Percentiles rank a stretch among this genome's conserved stretches.
These are phyloP conservation scores for Synchiropus splendidus DNA, from an alignment of 2,113 vertebrate species.

Conservation along the genomic window DNA sequence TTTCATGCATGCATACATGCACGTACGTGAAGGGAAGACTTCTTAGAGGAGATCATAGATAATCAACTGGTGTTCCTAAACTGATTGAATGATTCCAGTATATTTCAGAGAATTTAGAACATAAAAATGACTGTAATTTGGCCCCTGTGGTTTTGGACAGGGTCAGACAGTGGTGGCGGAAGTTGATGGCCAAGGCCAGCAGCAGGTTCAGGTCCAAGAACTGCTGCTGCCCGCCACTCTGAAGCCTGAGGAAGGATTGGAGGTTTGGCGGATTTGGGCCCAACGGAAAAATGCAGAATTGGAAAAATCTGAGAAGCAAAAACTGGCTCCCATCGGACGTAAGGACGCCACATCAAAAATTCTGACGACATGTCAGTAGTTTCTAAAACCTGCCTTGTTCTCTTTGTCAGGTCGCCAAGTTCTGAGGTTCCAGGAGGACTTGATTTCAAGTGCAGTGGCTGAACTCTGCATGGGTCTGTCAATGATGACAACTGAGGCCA, in stretches of 20 bases:
- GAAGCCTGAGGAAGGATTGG: slow-evolving; percentile 95
- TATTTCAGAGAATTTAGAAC: no score
- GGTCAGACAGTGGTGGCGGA: slow-evolving; percentile 77
- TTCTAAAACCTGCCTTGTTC: neutral
- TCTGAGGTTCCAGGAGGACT: slow-evolving; percentile 92
- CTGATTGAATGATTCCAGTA: no score
- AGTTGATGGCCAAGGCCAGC: slow-evolving; percentile 61
- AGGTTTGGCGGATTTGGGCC: slow-evolving; percentile 94
- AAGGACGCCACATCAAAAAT: slow-evolving; percentile 44
- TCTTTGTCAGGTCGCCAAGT: slow-evolving; percentile 80
- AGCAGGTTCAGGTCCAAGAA: slow-evolving; percentile 86
- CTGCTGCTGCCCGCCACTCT: slow-evolving; percentile 87
- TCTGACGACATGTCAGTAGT: no score
- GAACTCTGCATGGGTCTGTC: slow-evolving; percentile 94
- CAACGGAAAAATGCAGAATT: slow-evolving; percentile 93
- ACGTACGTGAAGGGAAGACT: neutral
- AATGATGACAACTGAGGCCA: slow-evolving; percentile 89
- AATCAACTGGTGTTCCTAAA: no score
- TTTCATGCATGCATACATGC: neutral
- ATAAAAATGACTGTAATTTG: no score
- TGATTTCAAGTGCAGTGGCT: slow-evolving; percentile 93
- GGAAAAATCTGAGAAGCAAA: slow-evolving; percentile 88
- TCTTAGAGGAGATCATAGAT: no score
- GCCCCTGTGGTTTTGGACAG: slow-evolving; percentile 46
- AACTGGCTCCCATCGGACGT: slow-evolving; percentile 95